These are phyloP conservation scores for Spatulosminthurus flaviceps DNA, from an alignment of 2,888 invertebrate species.

Conservation along the genomic window DNA sequence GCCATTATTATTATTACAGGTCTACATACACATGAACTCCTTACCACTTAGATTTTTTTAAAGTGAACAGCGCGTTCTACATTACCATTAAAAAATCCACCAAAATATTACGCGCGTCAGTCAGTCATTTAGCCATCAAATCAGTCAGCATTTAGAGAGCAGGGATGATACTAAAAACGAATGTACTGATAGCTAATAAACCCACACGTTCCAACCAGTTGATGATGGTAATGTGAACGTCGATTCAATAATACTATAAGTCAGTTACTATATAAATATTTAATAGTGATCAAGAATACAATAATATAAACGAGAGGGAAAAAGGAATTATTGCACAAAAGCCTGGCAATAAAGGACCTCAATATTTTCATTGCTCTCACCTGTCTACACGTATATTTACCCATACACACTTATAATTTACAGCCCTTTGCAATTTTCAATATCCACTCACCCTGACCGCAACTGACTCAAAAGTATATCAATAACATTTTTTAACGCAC, in stretches of 20 bases:
- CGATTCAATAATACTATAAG: background rate
- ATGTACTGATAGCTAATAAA: background rate
- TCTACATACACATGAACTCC: no score
- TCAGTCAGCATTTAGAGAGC: background rate
- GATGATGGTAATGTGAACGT: background rate
- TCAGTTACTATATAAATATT: no score
- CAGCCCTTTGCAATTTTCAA: background rate
- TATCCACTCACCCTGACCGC: slow-evolving; percentile 29
- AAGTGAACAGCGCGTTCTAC: no score
- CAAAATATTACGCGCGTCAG: no score
- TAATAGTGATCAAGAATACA: background rate
- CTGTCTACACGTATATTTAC: no score
- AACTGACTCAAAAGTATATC: background rate
- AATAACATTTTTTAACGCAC: background rate
- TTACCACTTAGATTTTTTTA: no score
- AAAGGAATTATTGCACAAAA: background rate
- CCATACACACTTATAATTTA: background rate
- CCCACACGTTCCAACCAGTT: background rate
- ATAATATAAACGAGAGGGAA: background rate
- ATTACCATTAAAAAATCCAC: no score
- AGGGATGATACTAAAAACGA: background rate
- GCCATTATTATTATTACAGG: no score
- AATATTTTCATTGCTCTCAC: no score
- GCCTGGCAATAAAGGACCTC: background rate
- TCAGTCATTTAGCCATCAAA: no score